Base-by-base conservation (phyloP, 2,797 vertebrate genomes). In the Lacerta bilineata region DNA sequence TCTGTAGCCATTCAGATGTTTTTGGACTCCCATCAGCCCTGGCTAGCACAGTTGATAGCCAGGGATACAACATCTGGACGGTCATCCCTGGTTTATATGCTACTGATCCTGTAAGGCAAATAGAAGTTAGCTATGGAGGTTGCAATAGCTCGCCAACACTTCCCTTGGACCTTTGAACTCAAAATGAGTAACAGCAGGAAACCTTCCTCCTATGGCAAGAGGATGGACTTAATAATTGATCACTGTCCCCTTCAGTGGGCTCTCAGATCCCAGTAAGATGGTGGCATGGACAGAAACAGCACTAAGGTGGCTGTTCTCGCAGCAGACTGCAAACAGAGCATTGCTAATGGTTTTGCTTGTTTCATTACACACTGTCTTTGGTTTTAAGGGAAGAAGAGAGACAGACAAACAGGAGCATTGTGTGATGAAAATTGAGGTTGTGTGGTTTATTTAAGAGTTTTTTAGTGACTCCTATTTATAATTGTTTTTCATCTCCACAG, bases 401-500 rank as follows among this genome's bases (percentile, higher is more conserved):
- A 39, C 36, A 7, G 50, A 7, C 18, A 29, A 75, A 10, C 39
- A 59, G 11, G 43, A 10, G 2, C 7, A n/a, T 84, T 25, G 18
- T 18, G 25, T 18, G 25, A 69, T 46, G 71, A 29, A 9, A 50
- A 43, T 50, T 72, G 82, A 72, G 10, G 46, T 83, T 18, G n/a
- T 78, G n/a, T 0, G 66, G 64, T 89, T 87, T 91, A 80, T 55
- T 15, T 90, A 87, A 83, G 87, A 75, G 11, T 87, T 81, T 91
- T 55, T 89, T 91, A 91, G 11, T 75, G 5, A 84, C 87, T 77
- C 27, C 76, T 93, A 68, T 77, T 86, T 87, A 90, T 92, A 74
- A 90, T 88, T 93, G 91, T 61, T 93, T 92, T 88, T 95, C 93
- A 96, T 75, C 95, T 94, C 95, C 95, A 78, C 92, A 99, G 99